Conservation (phyloP, 2,113 vertebrate species). For the Lipotes vexillifer region DNA sequence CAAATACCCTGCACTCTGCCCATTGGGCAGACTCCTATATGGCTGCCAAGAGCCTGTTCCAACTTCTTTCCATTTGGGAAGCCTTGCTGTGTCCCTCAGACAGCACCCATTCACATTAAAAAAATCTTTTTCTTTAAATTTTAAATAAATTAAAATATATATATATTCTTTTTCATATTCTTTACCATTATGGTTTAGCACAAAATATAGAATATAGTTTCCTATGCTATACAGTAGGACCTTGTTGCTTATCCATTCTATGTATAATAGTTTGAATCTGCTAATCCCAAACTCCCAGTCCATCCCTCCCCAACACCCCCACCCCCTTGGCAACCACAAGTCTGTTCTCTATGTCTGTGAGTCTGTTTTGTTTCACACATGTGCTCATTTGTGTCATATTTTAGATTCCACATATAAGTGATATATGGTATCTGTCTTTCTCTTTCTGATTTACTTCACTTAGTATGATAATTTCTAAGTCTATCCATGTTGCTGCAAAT, state of each 20-base stretch:
- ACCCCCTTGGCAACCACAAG: not conserved
- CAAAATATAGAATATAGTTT: not conserved
- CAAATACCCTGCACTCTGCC: not conserved
- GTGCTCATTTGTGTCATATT: not conserved
- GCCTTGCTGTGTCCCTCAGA: not conserved
- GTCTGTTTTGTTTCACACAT: not conserved
- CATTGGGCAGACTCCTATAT: not conserved
- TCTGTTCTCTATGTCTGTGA: not conserved
- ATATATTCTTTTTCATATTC: not conserved
- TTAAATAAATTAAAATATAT: not conserved
- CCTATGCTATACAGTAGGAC: not conserved
- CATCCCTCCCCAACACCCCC: not conserved
- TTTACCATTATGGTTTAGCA: not conserved
- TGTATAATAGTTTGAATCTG: not conserved
- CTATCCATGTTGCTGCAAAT: not conserved
- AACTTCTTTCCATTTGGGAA: not conserved
- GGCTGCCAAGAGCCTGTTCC: not conserved
- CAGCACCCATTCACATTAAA: too few species aligned
- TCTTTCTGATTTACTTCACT: not conserved
- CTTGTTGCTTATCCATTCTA: not conserved
- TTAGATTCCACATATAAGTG: not conserved
- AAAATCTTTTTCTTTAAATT: fast-evolving
- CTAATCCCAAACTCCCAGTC: not conserved
- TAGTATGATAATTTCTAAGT: not conserved
- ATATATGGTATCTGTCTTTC: not conserved